These are phyloP conservation scores for Himalopsyche kuldschensis DNA, from an alignment of 2,888 invertebrate genomes.

Conservation along the genomic window DNA sequence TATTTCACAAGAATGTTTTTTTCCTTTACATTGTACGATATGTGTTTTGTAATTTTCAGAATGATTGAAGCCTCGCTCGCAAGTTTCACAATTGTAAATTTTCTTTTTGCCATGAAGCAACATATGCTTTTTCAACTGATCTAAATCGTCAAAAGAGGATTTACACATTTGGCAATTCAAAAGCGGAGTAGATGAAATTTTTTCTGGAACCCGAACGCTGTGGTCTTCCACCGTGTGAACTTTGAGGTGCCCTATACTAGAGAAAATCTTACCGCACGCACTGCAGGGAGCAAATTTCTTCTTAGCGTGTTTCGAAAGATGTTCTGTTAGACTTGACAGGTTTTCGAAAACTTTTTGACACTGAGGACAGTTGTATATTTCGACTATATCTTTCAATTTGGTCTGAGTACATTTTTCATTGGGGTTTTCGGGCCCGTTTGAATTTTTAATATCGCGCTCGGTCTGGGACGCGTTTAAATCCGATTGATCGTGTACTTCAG, in stretches of 20 bases:
- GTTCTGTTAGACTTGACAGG: constrained; percentile 13
- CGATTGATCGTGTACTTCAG: constrained; percentile 11
- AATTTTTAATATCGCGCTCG: neutral
- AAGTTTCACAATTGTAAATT: constrained; percentile 27
- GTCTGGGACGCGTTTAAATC: neutral
- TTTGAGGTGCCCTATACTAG: neutral
- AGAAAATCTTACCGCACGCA: constrained; percentile 25
- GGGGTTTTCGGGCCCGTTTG: neutral
- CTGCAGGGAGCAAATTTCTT: constrained; percentile 8
- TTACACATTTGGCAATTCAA: constrained; percentile 25
- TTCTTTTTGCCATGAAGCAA: constrained; percentile 28
- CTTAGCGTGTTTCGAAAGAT: constrained; percentile 19
- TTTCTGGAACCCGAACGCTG: neutral
- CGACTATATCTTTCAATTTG: neutral
- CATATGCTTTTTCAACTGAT: constrained; percentile 26
- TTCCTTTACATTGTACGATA: constrained; percentile 5
- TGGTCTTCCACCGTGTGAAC: constrained; percentile 23
- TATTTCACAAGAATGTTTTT: constrained; percentile 43
- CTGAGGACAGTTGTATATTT: constrained; percentile 25
- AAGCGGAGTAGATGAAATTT: neutral
- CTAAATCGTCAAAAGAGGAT: neutral
- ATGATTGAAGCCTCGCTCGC: constrained; percentile 27
- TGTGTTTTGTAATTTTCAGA: constrained; percentile 22
- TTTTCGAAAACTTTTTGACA: constrained; percentile 26
- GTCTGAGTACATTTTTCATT: constrained; percentile 32